phyloP scores from a whole-genome alignment of 2,113 vertebrate species.

The Jaculus jaculus region DNA sequence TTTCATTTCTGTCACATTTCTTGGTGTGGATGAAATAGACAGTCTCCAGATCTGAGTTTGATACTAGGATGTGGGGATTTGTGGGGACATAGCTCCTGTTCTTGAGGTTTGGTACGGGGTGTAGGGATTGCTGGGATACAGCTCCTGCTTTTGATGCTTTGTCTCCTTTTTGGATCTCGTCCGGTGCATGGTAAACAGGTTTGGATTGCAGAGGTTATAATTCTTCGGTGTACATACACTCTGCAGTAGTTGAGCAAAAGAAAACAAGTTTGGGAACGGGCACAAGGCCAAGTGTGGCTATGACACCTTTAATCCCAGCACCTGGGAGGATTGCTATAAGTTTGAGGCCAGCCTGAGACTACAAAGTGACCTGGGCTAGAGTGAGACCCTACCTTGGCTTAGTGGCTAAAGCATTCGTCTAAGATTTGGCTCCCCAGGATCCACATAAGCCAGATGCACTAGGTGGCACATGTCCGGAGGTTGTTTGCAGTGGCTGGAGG shows the following conservation, averaged over 20 bases:
- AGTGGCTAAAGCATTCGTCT: too few species aligned
- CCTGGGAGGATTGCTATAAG: too few species aligned
- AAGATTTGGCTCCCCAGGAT: too few species aligned
- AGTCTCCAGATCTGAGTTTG: rapidly evolving
- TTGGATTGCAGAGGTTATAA: neutral
- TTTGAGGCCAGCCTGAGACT: too few species aligned
- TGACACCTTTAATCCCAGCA: too few species aligned
- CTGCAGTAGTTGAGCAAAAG: neutral
- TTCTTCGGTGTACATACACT: neutral
- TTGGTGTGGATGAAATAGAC: neutral
- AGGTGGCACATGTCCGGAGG: too few species aligned
- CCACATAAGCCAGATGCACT: too few species aligned
- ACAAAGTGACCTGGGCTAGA: too few species aligned
- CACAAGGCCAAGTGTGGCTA: neutral
- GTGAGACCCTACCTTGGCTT: too few species aligned
- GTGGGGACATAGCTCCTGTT: neutral
- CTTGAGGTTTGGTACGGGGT: neutral
- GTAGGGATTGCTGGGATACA: neutral
- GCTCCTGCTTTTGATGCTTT: neutral
- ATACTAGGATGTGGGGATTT: neutral
- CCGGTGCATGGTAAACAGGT: neutral
- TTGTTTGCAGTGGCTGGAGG: too few species aligned
- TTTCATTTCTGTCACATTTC: neutral
- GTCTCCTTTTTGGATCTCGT: neutral
- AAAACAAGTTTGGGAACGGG: neutral